Evolutionary conservation across 2,888 invertebrate species (phyloP).

Genomic region (Pollenia labialis): DNA sequence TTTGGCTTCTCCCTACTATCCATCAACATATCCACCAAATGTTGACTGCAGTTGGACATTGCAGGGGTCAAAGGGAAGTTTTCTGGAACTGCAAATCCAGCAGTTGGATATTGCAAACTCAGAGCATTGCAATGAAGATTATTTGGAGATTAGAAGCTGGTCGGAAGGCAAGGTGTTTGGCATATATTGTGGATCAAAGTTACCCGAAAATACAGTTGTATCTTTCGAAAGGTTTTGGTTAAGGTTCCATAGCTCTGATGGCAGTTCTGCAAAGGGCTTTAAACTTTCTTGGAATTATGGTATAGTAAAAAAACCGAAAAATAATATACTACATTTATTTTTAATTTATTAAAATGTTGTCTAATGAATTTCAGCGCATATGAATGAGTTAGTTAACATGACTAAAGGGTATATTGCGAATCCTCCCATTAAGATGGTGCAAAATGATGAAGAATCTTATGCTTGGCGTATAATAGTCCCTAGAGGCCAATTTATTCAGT

Average conservation of each 20-base stretch:
- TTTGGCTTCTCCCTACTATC: constrained; percentile 89
- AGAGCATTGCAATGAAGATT: constrained; percentile 92
- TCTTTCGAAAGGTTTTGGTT: constrained; percentile 88
- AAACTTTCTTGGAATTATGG: constrained; percentile 88
- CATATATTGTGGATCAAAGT: constrained; percentile 89
- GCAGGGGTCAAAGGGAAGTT: constrained; percentile 88
- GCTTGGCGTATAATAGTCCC: constrained; percentile 80
- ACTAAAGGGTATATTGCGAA: constrained; percentile 78
- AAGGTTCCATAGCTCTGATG: constrained; percentile 89
- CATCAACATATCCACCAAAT: constrained; percentile 88
- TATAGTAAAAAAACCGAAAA: constrained; percentile 80
- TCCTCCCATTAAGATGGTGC: constrained; percentile 77
- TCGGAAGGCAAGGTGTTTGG: constrained; percentile 88
- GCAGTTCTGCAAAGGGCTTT: constrained; percentile 88
- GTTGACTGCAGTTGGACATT: constrained; percentile 91
- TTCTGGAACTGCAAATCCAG: constrained; percentile 87
- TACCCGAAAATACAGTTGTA: constrained; percentile 86
- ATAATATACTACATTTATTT: not conserved
- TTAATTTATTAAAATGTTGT: not conserved
- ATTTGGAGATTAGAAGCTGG: constrained; percentile 91
- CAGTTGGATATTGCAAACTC: constrained; percentile 88
- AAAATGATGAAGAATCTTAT: constrained; percentile 77
- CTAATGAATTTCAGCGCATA: constrained; percentile 76
- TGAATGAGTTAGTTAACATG: constrained; percentile 77
- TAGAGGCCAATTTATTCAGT: constrained; percentile 74